Base-by-base conservation (phyloP, 2,888 invertebrate species). In the Ormyrus labotus region DNA sequence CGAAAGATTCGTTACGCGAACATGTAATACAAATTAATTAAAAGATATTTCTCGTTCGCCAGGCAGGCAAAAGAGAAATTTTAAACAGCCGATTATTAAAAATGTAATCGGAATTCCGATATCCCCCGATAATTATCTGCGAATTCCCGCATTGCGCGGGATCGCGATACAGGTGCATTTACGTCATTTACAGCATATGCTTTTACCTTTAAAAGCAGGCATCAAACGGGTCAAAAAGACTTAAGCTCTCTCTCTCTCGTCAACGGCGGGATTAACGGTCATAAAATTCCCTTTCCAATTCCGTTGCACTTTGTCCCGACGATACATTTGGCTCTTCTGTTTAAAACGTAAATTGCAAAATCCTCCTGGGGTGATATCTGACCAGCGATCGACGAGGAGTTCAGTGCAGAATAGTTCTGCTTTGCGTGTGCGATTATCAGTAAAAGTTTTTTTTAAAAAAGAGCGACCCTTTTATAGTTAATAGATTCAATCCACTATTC, bases 271-370 rank as follows among this genome's bases (percentile, higher is more conserved):
- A 72, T 72, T 72, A 53, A 61, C 45, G 11, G 4, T 53, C 53
- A 55, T 63, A 63, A 72, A 58, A 72, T 72, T 63, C 45, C 58
- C 55, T 71, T 71, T 60, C 60, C 63, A 51, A 71, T 71, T 71
- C 51, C 51, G 19, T 47, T 8, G 48, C 19, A 71, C 50, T 51
- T 7, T 58, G 13, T 34, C 34, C 5, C 34, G 34, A 3, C 34
- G 34, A 4, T 34, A 34, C 34, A 34, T 34, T 34, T 34, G 4
- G 34, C 34, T 34, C 34, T 34, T 34, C 34, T 34, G 34, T 34
- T 34, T 34, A 4, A 34, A 34, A 34, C 34, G 34, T 34, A 34
- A 34, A 34, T 34, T 34, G 34, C 34, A 4, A 34, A 34, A 3
- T 34, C 34, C 4, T 34, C 34, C 34, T 34, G 34, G 2, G 34